Base-by-base conservation (phyloP, 2,888 invertebrate species). In the Gastracanthus pulcherrimus region DNA sequence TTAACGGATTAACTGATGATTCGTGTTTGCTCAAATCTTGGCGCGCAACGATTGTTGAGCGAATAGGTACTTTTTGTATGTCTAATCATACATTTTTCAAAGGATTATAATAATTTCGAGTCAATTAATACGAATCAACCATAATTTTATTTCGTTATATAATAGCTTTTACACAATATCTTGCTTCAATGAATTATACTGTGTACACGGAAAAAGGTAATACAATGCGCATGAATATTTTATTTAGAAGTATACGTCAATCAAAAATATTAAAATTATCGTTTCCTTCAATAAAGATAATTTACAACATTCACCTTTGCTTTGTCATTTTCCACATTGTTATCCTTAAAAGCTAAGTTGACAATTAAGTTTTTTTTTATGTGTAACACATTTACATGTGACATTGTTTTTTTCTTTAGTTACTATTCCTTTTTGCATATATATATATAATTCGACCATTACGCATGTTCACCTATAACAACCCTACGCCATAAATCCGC, bases 221-320 rank as follows among this genome's bases (percentile, higher is more conserved):
- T 83, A 81, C 72, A 83, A 81, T 87, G 86, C 87, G 87, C 85
- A 86, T 86, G 84, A 85, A 86, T 87, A 86, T 86, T 85, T 64
- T 81, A 78, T 86, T 84, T 86, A 88, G 85, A 84, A 85, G 80
- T 86, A 85, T 85, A 83, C 81, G 86, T 87, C 86, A 84, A 89
- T 88, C 84, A 86, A 88, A 89, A 89, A 86, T 87, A 88, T 85
- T 87, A 86, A 88, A 89, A 89, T 88, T 84, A 88, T 86, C 83
- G 62, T 81, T 85, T 84, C 74, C 75, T 82, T 81, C 83, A 81
- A 84, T 87, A 87, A 88, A 85, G 87, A 87, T 87, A 88, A 88
- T 90, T 88, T 89, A 89, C 87, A 89, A 87, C 87, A 87, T 88
- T 87, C 85, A 87, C 84, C 84, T 83, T 84, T 79, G 31, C 81